Conservation (phyloP, 1,140 invertebrate genomes). For the Drosophila lowei region DNA sequence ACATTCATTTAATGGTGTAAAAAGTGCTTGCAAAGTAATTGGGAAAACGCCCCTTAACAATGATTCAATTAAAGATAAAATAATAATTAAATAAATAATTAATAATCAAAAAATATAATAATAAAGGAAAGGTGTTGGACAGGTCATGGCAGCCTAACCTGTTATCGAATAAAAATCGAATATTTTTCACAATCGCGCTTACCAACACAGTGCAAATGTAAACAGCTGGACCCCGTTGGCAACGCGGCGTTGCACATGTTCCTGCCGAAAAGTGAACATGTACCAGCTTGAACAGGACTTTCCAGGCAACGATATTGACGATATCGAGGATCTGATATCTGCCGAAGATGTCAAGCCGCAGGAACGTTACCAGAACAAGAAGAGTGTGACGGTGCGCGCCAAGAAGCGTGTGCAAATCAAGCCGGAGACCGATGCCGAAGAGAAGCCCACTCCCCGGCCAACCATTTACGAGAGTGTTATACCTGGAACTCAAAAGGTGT, state of each 20-base stretch:
- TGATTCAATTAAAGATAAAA: neutral
- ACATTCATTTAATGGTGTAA: neutral
- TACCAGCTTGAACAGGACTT: constrained; percentile 48
- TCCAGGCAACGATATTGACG: constrained; percentile 81
- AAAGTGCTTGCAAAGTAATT: neutral
- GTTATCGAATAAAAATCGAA: constrained; percentile 1
- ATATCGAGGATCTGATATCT: constrained; percentile 92
- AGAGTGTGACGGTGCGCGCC: constrained; percentile 86
- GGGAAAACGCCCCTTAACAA: neutral
- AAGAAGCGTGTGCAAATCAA: constrained; percentile 83
- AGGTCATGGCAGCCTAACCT: neutral
- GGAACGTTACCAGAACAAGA: constrained; percentile 88
- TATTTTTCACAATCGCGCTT: constrained; percentile 2
- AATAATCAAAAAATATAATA: neutral
- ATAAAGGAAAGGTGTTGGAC: constrained; percentile 2
- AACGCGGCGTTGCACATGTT: constrained; percentile 57
- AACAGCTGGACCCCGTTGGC: constrained; percentile 65
- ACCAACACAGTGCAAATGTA: constrained; percentile 46
- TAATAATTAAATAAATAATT: no score
- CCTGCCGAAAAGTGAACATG: constrained; percentile 20
- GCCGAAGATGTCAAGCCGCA: constrained; percentile 90
- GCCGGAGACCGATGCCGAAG: constrained; percentile 28
- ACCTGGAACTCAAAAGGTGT: constrained; percentile 95
- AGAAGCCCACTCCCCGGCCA: constrained; percentile 51
- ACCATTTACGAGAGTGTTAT: constrained; percentile 86